These are phyloP conservation scores for Tiliacea citrago DNA, from an alignment of 2,888 invertebrate genomes.

Conservation along the genomic window DNA sequence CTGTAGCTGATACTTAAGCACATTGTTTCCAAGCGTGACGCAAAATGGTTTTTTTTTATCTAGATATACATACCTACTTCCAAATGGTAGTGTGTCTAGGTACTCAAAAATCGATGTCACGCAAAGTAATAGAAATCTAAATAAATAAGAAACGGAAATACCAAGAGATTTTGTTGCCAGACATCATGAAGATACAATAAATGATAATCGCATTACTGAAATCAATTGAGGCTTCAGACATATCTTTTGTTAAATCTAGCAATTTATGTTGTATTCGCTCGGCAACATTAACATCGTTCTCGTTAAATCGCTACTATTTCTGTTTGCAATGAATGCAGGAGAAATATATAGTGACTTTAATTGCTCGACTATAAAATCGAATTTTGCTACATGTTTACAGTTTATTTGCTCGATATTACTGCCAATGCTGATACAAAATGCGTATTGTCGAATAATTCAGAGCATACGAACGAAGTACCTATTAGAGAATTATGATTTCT, in stretches of 20 bases:
- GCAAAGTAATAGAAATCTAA: conserved; percentile 20
- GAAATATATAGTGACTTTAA: conserved; percentile 60
- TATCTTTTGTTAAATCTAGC: conserved; percentile 32
- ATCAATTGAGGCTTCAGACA: conserved; percentile 27
- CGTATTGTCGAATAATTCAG: conserved; percentile 30
- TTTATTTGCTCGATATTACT: conserved; percentile 55
- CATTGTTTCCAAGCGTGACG: conserved; percentile 15
- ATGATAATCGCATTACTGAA: conserved; percentile 23
- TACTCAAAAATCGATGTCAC: conserved; percentile 9
- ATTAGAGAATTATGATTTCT: conserved; percentile 11
- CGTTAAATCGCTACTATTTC: conserved; percentile 53
- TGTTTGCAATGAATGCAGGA: conserved; percentile 51
- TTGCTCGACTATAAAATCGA: conserved; percentile 60
- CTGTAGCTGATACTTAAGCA: conserved; percentile 5
- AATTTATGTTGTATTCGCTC: conserved; percentile 36
- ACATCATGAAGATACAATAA: conserved; percentile 28
- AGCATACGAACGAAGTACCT: conserved; percentile 12
- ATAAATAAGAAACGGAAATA: conserved; percentile 36
- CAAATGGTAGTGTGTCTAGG: background rate
- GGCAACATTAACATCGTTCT: conserved; percentile 41
- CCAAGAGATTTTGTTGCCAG: conserved; percentile 24
- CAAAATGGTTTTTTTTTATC: conserved; percentile 13
- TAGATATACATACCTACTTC: conserved; percentile 8
- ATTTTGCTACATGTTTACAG: conserved; percentile 53
- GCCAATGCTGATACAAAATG: conserved; percentile 51